Conservation (phyloP, 2,888 invertebrate species). For the Acleris literana region DNA sequence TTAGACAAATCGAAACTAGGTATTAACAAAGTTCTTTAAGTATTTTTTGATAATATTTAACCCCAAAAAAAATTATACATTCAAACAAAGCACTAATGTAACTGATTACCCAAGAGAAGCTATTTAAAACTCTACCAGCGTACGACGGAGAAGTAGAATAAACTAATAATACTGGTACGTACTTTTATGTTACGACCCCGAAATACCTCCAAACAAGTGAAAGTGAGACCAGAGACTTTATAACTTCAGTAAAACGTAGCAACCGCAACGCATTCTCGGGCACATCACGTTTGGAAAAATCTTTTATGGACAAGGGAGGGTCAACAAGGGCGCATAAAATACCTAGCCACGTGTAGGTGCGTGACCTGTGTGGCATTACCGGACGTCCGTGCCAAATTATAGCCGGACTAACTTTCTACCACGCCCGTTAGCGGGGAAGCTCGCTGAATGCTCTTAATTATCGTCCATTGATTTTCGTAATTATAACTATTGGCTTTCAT, state of each 20-base stretch:
- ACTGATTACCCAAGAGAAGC: too few species aligned
- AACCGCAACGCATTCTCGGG: conserved; percentile 51
- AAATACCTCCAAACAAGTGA: conserved; percentile 45
- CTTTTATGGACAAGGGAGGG: conserved; percentile 52
- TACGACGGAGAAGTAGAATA: conserved; percentile 20
- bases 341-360: conserved; percentile 39
- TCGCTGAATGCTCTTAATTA: conserved; percentile 19
- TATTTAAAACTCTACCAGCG: conserved; percentile 5
- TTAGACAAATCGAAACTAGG: too few species aligned
- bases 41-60: too few species aligned
- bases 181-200: conserved; percentile 32
- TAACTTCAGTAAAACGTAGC: conserved; percentile 62
- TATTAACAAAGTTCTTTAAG: too few species aligned
- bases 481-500: conserved; percentile 4
- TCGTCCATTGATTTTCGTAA: conserved; percentile 16
- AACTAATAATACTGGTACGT: conserved; percentile 23
- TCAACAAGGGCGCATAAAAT: conserved; percentile 45
- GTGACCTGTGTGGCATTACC: conserved; percentile 42
- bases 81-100: too few species aligned
- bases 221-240: conserved; percentile 60
- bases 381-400: conserved; percentile 34
- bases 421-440: conserved; percentile 9
- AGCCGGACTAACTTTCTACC: conserved; percentile 35
- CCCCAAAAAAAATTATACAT: too few species aligned
- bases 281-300: conserved; percentile 53